Percentiles rank a stretch among this genome's conserved stretches.
These are phyloP conservation scores for Arremon brunneinucha DNA, from an alignment of 2,797 vertebrate genomes.

Conservation along the genomic window DNA sequence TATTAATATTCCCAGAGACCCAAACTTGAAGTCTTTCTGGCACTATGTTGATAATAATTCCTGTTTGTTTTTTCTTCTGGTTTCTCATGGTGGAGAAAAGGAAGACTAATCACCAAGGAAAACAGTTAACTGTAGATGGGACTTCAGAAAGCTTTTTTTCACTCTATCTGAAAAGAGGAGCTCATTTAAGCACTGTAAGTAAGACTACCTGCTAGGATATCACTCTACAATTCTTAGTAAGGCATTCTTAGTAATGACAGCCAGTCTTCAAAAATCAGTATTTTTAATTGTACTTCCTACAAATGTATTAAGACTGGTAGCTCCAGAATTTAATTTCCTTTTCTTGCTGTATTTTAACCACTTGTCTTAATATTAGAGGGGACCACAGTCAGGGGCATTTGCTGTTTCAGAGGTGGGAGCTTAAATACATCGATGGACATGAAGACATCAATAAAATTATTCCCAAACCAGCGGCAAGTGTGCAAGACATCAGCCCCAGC, in stretches of 20 bases:
- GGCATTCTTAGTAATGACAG: neutral
- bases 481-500: neutral
- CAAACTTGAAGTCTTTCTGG: neutral
- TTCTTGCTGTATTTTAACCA: neutral
- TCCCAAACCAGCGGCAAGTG: rapidly evolving
- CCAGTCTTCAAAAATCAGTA: neutral
- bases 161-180: neutral
- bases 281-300: neutral
- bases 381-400: neutral
- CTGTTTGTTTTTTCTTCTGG: neutral
- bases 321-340: neutral
- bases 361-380: neutral
- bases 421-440: rapidly evolving
- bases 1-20: neutral
- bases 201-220: neutral
- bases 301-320: neutral
- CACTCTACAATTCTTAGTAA: neutral
- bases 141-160: neutral
- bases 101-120: neutral
- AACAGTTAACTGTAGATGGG: neutral
- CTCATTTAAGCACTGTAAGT: neutral
- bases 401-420: neutral
- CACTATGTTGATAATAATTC: neutral
- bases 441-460: neutral
- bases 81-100: neutral